A percentile compares a stretch with the other conserved stretches of the same genome.
These are phyloP conservation scores for Isurus oxyrinchus DNA, from an alignment of 2,113 vertebrate genomes.

Conservation along the genomic window DNA sequence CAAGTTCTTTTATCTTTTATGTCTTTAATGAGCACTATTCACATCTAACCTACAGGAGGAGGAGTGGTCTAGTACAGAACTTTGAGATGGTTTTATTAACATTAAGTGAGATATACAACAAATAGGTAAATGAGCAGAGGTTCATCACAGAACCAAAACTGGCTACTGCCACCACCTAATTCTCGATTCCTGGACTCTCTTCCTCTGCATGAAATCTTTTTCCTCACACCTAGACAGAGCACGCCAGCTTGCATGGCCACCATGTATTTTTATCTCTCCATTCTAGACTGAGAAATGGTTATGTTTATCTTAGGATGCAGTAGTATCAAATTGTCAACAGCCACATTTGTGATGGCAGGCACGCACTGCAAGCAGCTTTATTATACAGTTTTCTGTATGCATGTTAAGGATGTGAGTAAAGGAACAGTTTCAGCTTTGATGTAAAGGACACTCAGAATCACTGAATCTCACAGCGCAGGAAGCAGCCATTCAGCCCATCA, in stretches of 20 bases:
- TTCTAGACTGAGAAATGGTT: not conserved
- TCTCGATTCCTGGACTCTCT: not conserved
- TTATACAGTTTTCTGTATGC: not conserved
- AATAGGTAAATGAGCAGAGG: not conserved
- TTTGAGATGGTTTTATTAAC: not conserved
- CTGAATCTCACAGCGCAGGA: not conserved
- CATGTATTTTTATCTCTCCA: not conserved
- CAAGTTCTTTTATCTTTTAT: not conserved
- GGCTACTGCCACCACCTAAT: not conserved
- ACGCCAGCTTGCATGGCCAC: not conserved
- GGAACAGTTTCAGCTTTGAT: not conserved
- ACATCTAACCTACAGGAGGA: too few relatives aligned
- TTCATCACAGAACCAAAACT: not conserved
- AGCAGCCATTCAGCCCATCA: not conserved
- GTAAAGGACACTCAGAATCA: not conserved
- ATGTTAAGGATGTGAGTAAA: not conserved
- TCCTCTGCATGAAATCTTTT: not conserved
- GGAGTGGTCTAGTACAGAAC: not conserved
- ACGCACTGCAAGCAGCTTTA: not conserved
- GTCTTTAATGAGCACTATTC: not conserved
- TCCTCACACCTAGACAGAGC: not conserved
- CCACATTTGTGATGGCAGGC: not conserved
- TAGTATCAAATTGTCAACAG: not conserved
- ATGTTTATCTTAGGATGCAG: not conserved
- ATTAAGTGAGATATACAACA: not conserved